phyloP scores from a whole-genome alignment of 1,140 invertebrate species.

The Akabosia matsudoensis region DNA sequence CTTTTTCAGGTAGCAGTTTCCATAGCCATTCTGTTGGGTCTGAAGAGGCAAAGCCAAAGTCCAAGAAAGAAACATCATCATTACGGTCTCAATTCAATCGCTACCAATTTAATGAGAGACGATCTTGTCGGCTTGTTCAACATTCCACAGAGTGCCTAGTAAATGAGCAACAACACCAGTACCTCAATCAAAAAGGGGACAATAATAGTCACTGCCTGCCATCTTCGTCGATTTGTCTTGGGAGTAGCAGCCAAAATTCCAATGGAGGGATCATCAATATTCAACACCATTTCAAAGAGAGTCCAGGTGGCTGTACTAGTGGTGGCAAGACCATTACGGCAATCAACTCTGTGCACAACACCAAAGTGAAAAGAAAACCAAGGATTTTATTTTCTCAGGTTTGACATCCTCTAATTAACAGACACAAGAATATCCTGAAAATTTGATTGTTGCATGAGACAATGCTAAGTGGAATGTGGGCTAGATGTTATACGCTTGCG shows the following conservation, averaged over 20 bases:
- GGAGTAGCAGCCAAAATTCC: conserved; percentile 12
- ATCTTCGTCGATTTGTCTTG: neutral
- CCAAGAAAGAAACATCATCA: neutral
- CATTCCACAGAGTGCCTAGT: neutral
- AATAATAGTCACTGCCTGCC: neutral
- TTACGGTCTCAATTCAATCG: neutral
- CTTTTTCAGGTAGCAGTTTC: neutral
- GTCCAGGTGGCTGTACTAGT: neutral
- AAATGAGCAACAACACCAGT: neutral
- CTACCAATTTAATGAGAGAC: neutral
- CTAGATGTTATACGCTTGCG: too few relatives aligned
- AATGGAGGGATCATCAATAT: neutral
- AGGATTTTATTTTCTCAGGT: conserved; percentile 87
- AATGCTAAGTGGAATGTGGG: too few relatives aligned
- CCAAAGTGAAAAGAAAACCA: conserved; percentile 77
- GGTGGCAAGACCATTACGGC: neutral
- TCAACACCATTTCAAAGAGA: neutral
- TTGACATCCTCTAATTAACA: conserved; percentile 21
- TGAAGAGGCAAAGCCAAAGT: neutral
- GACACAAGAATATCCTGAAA: neutral
- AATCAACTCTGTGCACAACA: neutral
- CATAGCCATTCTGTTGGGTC: too few relatives aligned
- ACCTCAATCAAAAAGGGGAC: neutral
- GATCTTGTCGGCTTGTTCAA: neutral
- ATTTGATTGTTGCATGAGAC: too few relatives aligned